These are phyloP conservation scores for Cephalopholis sonnerati DNA, from an alignment of 2,113 vertebrate genomes.

Conservation along the genomic window DNA sequence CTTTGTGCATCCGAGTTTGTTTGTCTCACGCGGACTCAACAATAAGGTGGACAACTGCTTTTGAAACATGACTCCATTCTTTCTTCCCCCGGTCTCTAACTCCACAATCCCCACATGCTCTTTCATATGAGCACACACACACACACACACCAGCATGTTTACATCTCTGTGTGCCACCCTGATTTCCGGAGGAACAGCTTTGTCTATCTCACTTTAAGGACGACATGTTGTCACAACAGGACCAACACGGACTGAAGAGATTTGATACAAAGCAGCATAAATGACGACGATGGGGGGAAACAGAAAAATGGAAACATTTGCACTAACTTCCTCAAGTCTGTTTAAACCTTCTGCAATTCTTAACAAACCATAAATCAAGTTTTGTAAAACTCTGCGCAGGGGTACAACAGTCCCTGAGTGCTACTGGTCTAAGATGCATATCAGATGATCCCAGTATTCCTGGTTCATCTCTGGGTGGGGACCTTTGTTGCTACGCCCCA, in stretches of 20 bases:
- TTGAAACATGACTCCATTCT: constrained; percentile 74
- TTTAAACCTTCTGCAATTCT: constrained; percentile 1
- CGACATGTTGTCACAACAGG: constrained; percentile 8
- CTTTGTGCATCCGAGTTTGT: constrained; percentile 25
- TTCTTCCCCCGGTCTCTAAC: constrained; percentile 49
- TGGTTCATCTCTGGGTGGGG: not conserved
- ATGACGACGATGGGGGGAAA: constrained; percentile 1
- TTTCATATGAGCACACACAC: constrained; percentile 59
- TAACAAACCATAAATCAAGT: not conserved
- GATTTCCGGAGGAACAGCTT: constrained; percentile 73
- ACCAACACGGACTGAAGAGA: constrained; percentile 17
- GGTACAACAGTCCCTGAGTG: not conserved
- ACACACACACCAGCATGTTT: constrained; percentile 71
- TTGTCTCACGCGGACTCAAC: constrained; percentile 31
- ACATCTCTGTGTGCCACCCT: constrained; percentile 73
- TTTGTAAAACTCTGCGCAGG: not conserved
- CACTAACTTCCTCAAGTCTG: not conserved
- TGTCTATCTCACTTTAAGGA: constrained; percentile 54
- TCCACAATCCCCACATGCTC: not conserved
- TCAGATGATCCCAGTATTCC: not conserved
- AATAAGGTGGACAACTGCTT: constrained; percentile 59
- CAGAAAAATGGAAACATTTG: not conserved
- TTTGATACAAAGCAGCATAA: constrained; percentile 15
- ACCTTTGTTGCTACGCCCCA: no score
- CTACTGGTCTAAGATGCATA: not conserved